Base-by-base conservation (phyloP, 2,113 vertebrate genomes). In the Melanotaenia duboulayi region DNA sequence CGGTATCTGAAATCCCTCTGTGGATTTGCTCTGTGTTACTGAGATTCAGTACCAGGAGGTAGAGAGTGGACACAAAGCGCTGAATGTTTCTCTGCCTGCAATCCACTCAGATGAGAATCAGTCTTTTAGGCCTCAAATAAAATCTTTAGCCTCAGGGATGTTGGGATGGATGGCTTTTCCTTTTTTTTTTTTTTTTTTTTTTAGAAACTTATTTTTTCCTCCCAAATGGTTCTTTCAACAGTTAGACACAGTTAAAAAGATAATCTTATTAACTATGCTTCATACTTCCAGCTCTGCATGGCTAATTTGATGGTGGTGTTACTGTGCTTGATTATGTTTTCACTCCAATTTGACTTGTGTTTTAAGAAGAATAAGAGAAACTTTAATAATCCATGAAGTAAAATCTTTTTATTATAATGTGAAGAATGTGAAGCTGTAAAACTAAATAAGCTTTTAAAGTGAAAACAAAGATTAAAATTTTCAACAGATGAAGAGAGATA, bases 31-130 rank as follows among this genome's bases (percentile, higher is more conserved):
- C 28, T 51, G 40, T 22, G 17, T 82, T 61, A n/a, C n/a, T 24
- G 61, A 68, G 77, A 57, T 48, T 60, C 54, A 66, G 44, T 35
- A 44, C 64, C 22, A 22, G 62, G 32, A 75, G 57, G 56, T 24
- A 35, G 54, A 64, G 57, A 56, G 11, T 65, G 63, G 32, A 40
- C 51, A 57, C 71, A 66, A 37, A 74, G 51, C 56, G 39, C 59
- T 46, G 42, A 71, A 57, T 83, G 81, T 71, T 46, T 68, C 24
- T 58, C 66, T 68, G 59, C 76, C 79, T 64, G 71, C 19, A 9
- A 23, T 42, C 28, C 59, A 23, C 70, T 66, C 49, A 66, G 48
- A 76, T 64, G 35, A 63, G 22, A 73, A 63, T 10, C 46, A 64
- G 46, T 1, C 44, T 67, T 72, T 81, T 39, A 48, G 50, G 55